Percentiles rank a stretch among this genome's conserved stretches.
These are phyloP conservation scores for Limnothrissa miodon DNA, from an alignment of 2,113 vertebrate genomes.

Conservation along the genomic window DNA sequence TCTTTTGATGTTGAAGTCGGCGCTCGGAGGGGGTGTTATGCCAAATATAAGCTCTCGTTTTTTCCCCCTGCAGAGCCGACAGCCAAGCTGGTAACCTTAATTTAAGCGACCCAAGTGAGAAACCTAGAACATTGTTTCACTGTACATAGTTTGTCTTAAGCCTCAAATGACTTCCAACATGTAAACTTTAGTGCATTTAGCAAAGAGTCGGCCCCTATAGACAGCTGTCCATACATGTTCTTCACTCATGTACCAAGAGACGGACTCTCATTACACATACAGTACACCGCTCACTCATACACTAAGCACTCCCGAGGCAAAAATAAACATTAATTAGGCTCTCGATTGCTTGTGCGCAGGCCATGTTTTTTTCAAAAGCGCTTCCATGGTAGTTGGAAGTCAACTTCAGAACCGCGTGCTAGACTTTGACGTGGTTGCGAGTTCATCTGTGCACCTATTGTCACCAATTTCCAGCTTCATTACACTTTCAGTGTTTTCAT, in stretches of 20 bases:
- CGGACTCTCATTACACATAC: slow-evolving; percentile 35
- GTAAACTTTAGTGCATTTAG: slow-evolving; percentile 20
- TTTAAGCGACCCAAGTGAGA: neutral
- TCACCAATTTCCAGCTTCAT: slow-evolving; percentile 11
- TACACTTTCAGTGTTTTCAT: slow-evolving; percentile 30
- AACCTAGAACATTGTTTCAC: neutral
- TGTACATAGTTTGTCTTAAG: neutral
- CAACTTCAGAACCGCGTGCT: neutral
- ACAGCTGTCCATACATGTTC: slow-evolving; percentile 27
- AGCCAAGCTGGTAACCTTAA: neutral
- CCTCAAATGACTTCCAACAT: neutral
- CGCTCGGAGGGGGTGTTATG: neutral
- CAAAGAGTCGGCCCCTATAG: slow-evolving; percentile 25
- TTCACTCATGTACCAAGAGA: neutral
- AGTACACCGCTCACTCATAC: slow-evolving; percentile 17
- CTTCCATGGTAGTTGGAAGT: neutral
- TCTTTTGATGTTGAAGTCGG: neutral
- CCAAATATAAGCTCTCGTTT: neutral
- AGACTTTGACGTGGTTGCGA: neutral
- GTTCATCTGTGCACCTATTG: neutral
- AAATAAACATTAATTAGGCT: slow-evolving; percentile 52
- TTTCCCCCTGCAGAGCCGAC: neutral
- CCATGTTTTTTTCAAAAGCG: neutral
- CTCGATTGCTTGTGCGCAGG: slow-evolving; percentile 24
- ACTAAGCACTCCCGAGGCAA: slow-evolving; percentile 36